Evolutionary conservation across 1,140 invertebrate species (phyloP).

Genomic region (Formica selysi): DNA sequence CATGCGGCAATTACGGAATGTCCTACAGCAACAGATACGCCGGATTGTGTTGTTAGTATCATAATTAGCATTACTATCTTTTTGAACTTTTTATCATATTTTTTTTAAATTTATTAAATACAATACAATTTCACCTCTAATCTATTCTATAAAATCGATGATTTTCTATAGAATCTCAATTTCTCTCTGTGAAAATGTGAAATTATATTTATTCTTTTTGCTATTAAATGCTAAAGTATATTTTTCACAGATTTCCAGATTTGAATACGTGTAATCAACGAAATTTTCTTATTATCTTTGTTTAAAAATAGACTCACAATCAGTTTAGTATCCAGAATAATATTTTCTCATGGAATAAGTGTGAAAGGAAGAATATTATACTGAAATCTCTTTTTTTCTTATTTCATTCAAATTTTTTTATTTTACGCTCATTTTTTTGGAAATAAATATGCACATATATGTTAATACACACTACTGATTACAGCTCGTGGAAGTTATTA

Average conservation of each 20-base stretch:
- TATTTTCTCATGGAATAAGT: background rate
- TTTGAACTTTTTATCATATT: background rate
- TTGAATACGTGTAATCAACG: background rate
- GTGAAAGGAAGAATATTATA: background rate
- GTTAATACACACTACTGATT: slow-evolving; percentile 64
- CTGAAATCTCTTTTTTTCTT: slow-evolving; percentile 1
- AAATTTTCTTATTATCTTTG: background rate
- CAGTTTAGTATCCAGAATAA: background rate
- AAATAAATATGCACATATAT: background rate
- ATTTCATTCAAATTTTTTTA: background rate
- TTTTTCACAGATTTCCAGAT: background rate
- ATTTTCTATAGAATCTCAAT: background rate
- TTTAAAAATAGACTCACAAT: background rate
- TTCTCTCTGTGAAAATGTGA: background rate
- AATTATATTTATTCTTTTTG: background rate
- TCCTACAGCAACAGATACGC: slow-evolving; percentile 90
- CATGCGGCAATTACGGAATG: slow-evolving; percentile 90
- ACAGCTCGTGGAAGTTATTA: slow-evolving; percentile 79
- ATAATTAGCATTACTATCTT: background rate
- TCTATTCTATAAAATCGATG: background rate
- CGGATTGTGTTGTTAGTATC: slow-evolving; percentile 91
- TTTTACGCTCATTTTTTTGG: background rate
- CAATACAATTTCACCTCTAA: background rate
- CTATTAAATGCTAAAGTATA: background rate
- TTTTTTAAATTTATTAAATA: background rate